Base-by-base conservation (phyloP, 2,888 invertebrate genomes). In the Halictus ligatus region DNA sequence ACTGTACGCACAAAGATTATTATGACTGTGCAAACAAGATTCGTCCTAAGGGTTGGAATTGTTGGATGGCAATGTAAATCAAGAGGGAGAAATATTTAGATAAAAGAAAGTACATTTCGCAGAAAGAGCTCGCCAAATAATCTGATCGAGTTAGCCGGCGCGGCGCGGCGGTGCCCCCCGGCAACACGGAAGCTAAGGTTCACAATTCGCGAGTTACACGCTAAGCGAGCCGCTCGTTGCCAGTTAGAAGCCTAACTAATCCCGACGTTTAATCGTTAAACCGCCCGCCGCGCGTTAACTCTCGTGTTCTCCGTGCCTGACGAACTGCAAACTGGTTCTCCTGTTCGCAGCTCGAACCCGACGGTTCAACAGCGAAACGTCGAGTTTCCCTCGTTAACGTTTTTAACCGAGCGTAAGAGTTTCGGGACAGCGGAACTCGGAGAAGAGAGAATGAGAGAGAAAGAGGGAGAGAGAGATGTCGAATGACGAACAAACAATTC, bases 241-340 rank as follows among this genome's bases (percentile, higher is more conserved):
- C 73, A 78, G 86, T 78, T 81, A 73, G 35, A 43, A 67, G 46
- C 78, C 76, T 74, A 75, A 86, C 86, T 72, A 86, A 76, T 50
- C 86, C 72, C 74, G 81, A 86, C 81, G 86, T 86, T 86, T 85
- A 81, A 86, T 85, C 85, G 25, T 85, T 86, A 85, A 81, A 85
- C 78, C 75, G 73, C 48, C 76, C 78, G 40, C 50, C 35, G 64
- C 79, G 79, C 79, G 76, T 76, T 54, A 79, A 84, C 78, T 40
- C 71, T n/a, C 72, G n/a, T 25, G 25, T 48, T 29, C 48, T 29
- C 72, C 25, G 29, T 29, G 10, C 10, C 48, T 48, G 25, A 18
- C 72, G 72, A 48, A 73, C 48, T 48, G 72, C 72, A 48, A 48
- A 48, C 48, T 73, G 72, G 67, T 67, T 67, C 67, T 60, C 60